Base-by-base conservation (phyloP, 1,140 invertebrate genomes). In the Drosophila serrata region DNA sequence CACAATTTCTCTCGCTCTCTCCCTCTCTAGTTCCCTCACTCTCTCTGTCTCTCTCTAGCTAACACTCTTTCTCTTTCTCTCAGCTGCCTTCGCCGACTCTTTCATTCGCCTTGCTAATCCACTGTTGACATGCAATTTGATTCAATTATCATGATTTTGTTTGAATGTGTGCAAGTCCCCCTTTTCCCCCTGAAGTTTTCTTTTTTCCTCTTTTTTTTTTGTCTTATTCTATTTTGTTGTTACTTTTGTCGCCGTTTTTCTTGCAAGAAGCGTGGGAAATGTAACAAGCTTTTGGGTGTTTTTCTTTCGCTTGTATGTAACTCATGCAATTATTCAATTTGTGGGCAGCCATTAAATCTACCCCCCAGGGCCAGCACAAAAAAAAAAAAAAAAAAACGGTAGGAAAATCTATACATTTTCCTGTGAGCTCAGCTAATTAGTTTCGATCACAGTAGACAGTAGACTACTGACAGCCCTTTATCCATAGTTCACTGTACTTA, bases 81-180 rank as follows among this genome's bases (percentile, higher is more conserved):
- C 15, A 12, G 40, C 40, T 43, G 40, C 11, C 17, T 13, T n/a
- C 15, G 19, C 55, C 24, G 35, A 5, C 43, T 39, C 43, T 33
- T 31, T 48, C 42, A 43, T 48, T 60, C 51, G 72, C 55, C 77
- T 81, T 46, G 45, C 49, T 86, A 85, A 86, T 85, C 78, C 74
- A 78, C 82, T 57, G 79, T 79, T 78, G 79, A 82, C 79, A 85
- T 87, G 84, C 82, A 88, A 87, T 79, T 87, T 88, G 63, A 87
- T 88, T 87, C 82, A 87, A 87, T 88, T 87, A 87, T 87, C 82
- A 74, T 82, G 84, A 87, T 87, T 87, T 88, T 73, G 74, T 56
- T 53, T 75, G 35, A 63, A 35, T 56, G 72, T 62, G 60, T 65
- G 72, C 29, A 51, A 51, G 70, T 56, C 59, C 51, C 51, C 51